Percentiles rank a stretch among this genome's conserved stretches.
Conservation (phyloP, 2,888 invertebrate species). For the Cactoblastis cactorum region DNA sequence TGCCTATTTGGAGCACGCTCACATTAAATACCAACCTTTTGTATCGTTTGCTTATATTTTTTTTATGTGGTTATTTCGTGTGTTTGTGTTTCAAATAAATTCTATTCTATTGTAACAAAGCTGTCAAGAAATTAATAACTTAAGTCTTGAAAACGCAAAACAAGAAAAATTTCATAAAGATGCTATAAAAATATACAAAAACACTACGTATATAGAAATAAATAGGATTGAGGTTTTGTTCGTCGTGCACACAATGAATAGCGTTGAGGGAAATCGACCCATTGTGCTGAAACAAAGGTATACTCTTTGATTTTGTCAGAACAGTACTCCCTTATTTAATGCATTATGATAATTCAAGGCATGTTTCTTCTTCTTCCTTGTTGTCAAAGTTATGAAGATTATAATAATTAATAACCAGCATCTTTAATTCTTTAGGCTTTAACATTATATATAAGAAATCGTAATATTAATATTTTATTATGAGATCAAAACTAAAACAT, state of each 20-base stretch:
- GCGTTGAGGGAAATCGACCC: constrained; percentile 30
- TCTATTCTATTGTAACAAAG: too few species aligned
- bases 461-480: too few species aligned
- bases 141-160: background rate
- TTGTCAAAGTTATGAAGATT: background rate
- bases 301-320: background rate
- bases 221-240: constrained; percentile 49
- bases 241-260: constrained; percentile 25
- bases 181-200: constrained; percentile 35
- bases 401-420: background rate
- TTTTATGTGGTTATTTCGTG: too few species aligned
- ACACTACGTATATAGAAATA: constrained; percentile 35
- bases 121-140: background rate
- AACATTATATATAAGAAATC: too few species aligned
- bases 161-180: constrained; percentile 14
- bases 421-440: too few species aligned
- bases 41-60: too few species aligned
- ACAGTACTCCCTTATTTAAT: background rate
- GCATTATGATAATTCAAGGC: background rate
- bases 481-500: too few species aligned
- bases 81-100: too few species aligned
- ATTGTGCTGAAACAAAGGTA: constrained; percentile 19
- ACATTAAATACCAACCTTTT: too few species aligned
- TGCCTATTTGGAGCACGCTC: too few species aligned
- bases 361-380: too few species aligned